A percentile compares a stretch with the other conserved stretches of the same genome.
These are phyloP conservation scores for Chelidonichthys spinosus DNA, from an alignment of 2,797 vertebrate species.

Conservation along the genomic window DNA sequence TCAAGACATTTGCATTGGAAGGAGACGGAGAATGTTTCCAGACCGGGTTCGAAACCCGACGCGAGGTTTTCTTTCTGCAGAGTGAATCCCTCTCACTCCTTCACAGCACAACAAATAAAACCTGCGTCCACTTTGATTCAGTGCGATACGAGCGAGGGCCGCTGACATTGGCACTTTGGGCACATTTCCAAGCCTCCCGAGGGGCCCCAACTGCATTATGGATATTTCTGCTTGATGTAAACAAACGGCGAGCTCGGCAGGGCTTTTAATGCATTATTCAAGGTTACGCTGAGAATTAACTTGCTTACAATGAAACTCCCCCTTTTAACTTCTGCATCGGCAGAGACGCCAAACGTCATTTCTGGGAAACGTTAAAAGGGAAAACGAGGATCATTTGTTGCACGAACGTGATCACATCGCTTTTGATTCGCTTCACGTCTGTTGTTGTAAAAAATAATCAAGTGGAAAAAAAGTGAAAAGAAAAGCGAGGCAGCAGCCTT, in stretches of 20 bases:
- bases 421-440: slow-evolving; percentile 64
- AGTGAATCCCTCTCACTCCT: slow-evolving; percentile 58
- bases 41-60: slow-evolving; percentile 51
- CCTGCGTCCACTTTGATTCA: slow-evolving; percentile 49
- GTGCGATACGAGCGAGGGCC: slow-evolving; percentile 37
- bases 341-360: slow-evolving; percentile 26
- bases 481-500: slow-evolving; percentile 37
- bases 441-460: slow-evolving; percentile 40
- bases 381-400: slow-evolving; percentile 36
- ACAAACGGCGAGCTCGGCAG: slow-evolving; percentile 55
- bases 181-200: slow-evolving; percentile 52
- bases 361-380: slow-evolving; percentile 41
- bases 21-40: slow-evolving; percentile 51
- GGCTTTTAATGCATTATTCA: slow-evolving; percentile 76
- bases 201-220: slow-evolving; percentile 60
- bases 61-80: slow-evolving; percentile 45
- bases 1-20: slow-evolving; percentile 74
- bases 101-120: slow-evolving; percentile 66
- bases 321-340: slow-evolving; percentile 53
- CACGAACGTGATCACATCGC: slow-evolving; percentile 27
- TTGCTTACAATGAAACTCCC: slow-evolving; percentile 54
- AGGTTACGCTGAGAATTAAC: slow-evolving; percentile 60
- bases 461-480: neutral
- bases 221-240: slow-evolving; percentile 70
- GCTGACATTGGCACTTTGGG: slow-evolving; percentile 41